These are phyloP conservation scores for Parapristionchus giblindavisi DNA, from an alignment of 2,888 invertebrate genomes.

Conservation along the genomic window DNA sequence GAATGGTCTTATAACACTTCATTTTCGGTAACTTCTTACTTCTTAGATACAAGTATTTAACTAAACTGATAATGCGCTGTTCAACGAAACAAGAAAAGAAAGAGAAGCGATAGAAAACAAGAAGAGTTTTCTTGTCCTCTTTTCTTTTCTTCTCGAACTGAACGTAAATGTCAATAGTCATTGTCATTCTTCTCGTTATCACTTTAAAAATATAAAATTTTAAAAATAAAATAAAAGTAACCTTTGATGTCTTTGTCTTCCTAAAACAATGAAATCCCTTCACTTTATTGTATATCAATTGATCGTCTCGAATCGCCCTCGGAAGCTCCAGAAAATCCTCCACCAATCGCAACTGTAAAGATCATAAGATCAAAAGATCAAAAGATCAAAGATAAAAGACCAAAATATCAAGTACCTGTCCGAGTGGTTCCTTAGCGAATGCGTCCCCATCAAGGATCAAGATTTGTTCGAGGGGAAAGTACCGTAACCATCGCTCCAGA, in stretches of 20 bases:
- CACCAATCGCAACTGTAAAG: constrained; percentile 78
- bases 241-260: constrained; percentile 6
- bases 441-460: constrained; percentile 89
- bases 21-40: too few relatives aligned
- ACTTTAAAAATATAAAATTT: too few relatives aligned
- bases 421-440: constrained; percentile 87
- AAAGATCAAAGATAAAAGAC: not conserved
- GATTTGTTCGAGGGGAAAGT: constrained; percentile 89
- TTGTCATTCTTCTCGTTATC: too few relatives aligned
- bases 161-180: too few relatives aligned
- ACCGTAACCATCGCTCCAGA: constrained; percentile 88
- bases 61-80: too few relatives aligned
- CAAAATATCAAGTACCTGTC: constrained; percentile 74
- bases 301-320: constrained; percentile 80
- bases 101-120: too few relatives aligned
- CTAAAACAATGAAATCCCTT: constrained; percentile 89
- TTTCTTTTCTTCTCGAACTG: too few relatives aligned
- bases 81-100: too few relatives aligned
- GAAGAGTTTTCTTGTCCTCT: too few relatives aligned
- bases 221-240: too few relatives aligned
- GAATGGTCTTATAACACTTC: too few relatives aligned
- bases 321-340: constrained; percentile 85
- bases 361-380: not conserved
- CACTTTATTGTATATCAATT: constrained; percentile 95
- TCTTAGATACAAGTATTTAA: too few relatives aligned